These are phyloP conservation scores for Brienomyrus longianalis DNA, from an alignment of 2,113 vertebrate genomes.

Conservation along the genomic window DNA sequence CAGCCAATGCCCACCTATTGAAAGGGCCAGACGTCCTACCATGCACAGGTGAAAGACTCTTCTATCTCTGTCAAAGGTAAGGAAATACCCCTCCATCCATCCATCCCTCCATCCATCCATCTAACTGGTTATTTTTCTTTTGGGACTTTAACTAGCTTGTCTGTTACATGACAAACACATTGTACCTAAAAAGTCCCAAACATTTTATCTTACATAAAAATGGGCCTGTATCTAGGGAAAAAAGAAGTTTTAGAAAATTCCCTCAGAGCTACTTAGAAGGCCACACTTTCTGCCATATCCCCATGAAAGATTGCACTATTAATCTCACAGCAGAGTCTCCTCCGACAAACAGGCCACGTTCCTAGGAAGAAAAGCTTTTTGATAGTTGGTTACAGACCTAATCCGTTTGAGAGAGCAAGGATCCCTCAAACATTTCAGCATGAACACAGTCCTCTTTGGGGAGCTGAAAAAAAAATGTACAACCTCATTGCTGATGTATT, in stretches of 20 bases:
- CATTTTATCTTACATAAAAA: neutral
- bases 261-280: neutral
- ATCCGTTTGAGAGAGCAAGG: neutral
- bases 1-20: neutral
- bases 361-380: neutral
- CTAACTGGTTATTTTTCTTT: neutral
- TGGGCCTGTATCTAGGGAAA: neutral
- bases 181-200: neutral
- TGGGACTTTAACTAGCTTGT: neutral
- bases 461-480: neutral
- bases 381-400: neutral
- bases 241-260: neutral
- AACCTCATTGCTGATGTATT: neutral
- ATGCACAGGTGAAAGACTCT: neutral
- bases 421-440: neutral
- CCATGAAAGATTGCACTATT: neutral
- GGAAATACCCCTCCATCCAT: neutral
- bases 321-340: neutral
- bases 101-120: neutral
- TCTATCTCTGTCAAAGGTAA: neutral
- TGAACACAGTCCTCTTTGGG: neutral
- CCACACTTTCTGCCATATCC: neutral
- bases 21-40: neutral
- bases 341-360: neutral
- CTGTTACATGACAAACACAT: neutral